Evolutionary conservation across 2,888 invertebrate genomes (phyloP).

Genomic region (Agonopterix alstromeriana): DNA sequence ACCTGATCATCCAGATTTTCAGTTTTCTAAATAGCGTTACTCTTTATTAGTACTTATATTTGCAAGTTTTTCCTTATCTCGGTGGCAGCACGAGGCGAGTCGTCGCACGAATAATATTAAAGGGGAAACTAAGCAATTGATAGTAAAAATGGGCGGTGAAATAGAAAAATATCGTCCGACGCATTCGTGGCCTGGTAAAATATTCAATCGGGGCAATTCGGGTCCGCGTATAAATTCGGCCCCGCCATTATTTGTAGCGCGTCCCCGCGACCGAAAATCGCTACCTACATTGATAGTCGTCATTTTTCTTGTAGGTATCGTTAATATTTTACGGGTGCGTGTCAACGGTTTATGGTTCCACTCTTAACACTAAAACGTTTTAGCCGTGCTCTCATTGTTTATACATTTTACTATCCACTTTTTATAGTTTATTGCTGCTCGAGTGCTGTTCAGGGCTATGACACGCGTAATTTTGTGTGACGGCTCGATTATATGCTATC

Average conservation of each 20-base stretch:
- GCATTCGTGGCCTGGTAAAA: conserved; percentile 74
- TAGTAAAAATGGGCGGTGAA: conserved; percentile 71
- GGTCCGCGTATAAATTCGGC: conserved; percentile 71
- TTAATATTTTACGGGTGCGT: conserved; percentile 76
- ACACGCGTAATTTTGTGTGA: conserved; percentile 47
- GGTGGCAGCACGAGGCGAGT: conserved; percentile 20
- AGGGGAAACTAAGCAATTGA: conserved; percentile 73
- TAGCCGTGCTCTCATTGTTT: conserved; percentile 73
- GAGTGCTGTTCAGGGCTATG: conserved; percentile 58
- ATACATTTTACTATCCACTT: conserved; percentile 74
- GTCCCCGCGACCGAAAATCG: conserved; percentile 72
- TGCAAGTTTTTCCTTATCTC: conserved; percentile 19
- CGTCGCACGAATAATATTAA: conserved; percentile 63
- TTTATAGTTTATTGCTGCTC: conserved; percentile 68
- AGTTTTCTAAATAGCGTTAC: not conserved
- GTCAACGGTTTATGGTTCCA: conserved; percentile 73
- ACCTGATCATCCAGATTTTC: not conserved
- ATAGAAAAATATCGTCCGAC: conserved; percentile 73
- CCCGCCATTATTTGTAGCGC: conserved; percentile 72
- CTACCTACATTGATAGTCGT: conserved; percentile 71
- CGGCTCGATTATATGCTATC: conserved; percentile 53
- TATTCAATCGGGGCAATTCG: conserved; percentile 75
- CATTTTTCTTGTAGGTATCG: conserved; percentile 74
- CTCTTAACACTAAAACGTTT: conserved; percentile 76
- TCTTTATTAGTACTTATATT: conserved; percentile 12